Evolutionary conservation across 2,888 invertebrate genomes (phyloP).

Genomic region (Clitarchus hookeri): DNA sequence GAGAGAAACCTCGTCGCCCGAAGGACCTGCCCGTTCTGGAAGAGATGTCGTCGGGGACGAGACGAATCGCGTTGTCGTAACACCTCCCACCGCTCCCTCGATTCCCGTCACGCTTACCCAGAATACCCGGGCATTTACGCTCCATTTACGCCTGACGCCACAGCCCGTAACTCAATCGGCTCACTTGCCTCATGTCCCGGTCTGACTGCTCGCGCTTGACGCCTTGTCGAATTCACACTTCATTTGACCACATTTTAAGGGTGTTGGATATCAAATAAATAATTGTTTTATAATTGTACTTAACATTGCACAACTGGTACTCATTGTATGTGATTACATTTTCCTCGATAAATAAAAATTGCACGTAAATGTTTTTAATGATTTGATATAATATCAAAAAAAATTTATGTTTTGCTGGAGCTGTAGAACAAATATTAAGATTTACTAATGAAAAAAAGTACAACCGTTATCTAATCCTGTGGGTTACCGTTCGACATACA

Average conservation of each 20-base stretch:
- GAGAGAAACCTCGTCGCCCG: not conserved
- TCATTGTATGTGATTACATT: too few species aligned
- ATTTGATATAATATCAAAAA: too few species aligned
- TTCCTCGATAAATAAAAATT: too few species aligned
- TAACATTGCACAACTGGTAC: too few species aligned
- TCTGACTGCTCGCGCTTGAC: not conserved
- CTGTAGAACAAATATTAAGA: too few species aligned
- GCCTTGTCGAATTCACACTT: not conserved
- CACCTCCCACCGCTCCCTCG: not conserved
- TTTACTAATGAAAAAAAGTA: too few species aligned
- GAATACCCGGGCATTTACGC: not conserved
- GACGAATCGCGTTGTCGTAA: not conserved
- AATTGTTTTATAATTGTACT: too few species aligned
- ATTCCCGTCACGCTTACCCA: not conserved
- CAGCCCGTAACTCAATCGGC: not conserved
- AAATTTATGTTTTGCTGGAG: too few species aligned
- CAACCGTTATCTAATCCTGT: too few species aligned
- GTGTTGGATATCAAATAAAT: too few species aligned
- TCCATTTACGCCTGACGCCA: not conserved
- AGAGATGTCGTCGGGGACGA: not conserved
- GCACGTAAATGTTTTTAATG: too few species aligned
- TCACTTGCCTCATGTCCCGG: not conserved
- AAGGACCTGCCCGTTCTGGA: not conserved
- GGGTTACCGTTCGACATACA: too few species aligned
- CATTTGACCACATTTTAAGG: not conserved